These are phyloP conservation scores for Embidobia sp. DNA, from an alignment of 2,888 invertebrate genomes.

Conservation along the genomic window DNA sequence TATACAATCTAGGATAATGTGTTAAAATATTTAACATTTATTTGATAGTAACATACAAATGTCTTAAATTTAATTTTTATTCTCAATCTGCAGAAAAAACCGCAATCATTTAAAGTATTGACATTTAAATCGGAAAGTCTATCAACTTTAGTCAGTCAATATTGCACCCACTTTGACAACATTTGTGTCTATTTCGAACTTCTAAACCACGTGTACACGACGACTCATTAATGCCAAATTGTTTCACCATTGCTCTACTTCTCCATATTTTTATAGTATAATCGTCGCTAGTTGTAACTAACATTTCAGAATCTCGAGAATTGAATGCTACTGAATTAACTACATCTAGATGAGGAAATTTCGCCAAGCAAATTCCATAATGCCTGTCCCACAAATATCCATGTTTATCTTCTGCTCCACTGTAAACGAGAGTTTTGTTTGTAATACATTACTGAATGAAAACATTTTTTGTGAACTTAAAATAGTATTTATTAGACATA, in stretches of 20 bases:
- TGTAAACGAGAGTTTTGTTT: no score
- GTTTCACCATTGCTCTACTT: conserved; percentile 82
- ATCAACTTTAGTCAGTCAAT: conserved; percentile 78
- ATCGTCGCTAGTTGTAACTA: conserved; percentile 92
- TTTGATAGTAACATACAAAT: no score
- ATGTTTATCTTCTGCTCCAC: conserved; percentile 92
- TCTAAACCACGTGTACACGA: conserved; percentile 81
- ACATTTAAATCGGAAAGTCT: conserved; percentile 78
- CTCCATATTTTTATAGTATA: conserved; percentile 87
- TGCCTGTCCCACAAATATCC: conserved; percentile 93
- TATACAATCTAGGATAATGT: no score
- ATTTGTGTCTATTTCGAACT: conserved; percentile 78
- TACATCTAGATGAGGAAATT: conserved; percentile 89
- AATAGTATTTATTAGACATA: no score
- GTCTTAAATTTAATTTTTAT: no score
- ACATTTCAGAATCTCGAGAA: conserved; percentile 89
- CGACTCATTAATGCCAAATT: conserved; percentile 81
- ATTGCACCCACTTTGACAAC: conserved; percentile 75
- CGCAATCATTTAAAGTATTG: no score
- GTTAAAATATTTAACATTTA: no score
- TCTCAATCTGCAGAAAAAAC: no score
- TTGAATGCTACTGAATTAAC: conserved; percentile 94
- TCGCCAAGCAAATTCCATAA: conserved; percentile 89
- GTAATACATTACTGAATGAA: no score
- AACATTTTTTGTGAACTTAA: no score